These are phyloP conservation scores for Rhamnusium bicolor DNA, from an alignment of 2,888 invertebrate genomes.

Conservation along the genomic window DNA sequence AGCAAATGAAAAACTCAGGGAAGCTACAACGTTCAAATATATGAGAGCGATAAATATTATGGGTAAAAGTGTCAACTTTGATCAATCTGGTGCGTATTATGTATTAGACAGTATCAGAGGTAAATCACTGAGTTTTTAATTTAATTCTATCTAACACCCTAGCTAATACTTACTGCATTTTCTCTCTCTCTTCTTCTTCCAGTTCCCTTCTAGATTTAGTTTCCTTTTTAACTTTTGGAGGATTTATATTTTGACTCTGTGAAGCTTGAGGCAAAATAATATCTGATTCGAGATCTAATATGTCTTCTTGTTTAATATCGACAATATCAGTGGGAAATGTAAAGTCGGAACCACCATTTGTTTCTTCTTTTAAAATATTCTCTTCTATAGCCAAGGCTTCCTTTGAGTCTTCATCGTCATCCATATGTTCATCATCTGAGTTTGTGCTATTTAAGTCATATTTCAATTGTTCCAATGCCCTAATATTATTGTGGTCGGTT, in stretches of 20 bases:
- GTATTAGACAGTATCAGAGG: too few relatives aligned
- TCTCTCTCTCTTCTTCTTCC: constrained; percentile 95
- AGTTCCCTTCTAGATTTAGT: constrained; percentile 85
- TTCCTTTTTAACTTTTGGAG: constrained; percentile 76
- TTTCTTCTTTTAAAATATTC: constrained; percentile 50
- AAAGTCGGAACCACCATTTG: constrained; percentile 10
- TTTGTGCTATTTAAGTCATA: constrained; percentile 63
- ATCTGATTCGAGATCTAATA: constrained; percentile 61
- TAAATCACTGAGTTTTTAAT: too few relatives aligned
- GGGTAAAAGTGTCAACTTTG: too few relatives aligned
- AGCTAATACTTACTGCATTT: too few relatives aligned
- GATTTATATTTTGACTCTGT: constrained; percentile 52
- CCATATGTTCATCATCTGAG: constrained; percentile 65
- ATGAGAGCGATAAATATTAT: too few relatives aligned
- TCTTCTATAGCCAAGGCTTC: constrained; percentile 64
- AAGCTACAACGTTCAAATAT: too few relatives aligned
- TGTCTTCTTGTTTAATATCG: constrained; percentile 46
- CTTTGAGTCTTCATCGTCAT: constrained; percentile 63
- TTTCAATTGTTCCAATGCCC: constrained; percentile 63
- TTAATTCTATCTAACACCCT: too few relatives aligned
- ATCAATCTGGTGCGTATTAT: too few relatives aligned
- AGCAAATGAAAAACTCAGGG: too few relatives aligned
- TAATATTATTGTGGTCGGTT: constrained; percentile 47
- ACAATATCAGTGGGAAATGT: constrained; percentile 25
- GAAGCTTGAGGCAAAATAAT: constrained; percentile 67